A percentile compares a stretch with the other conserved stretches of the same genome.
phyloP scores from a whole-genome alignment of 2,888 invertebrate genomes.

The Allophyes oxyacanthae region DNA sequence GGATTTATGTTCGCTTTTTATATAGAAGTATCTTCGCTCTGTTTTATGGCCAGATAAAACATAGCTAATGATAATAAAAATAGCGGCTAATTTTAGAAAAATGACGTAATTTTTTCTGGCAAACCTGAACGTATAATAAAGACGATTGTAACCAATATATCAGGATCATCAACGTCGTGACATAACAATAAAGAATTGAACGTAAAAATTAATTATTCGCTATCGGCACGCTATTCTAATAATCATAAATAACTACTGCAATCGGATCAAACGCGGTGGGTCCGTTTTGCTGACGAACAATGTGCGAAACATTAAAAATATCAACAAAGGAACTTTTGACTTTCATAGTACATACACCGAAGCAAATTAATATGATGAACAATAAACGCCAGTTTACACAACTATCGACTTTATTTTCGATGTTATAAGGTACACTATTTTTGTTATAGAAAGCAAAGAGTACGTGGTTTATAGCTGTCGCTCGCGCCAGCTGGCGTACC shows the following conservation, averaged over 20 bases:
- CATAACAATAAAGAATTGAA: conserved; percentile 81
- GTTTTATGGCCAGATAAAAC: background rate
- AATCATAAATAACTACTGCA: conserved; percentile 86
- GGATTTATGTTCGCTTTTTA: too few species aligned
- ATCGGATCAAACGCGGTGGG: conserved; percentile 88
- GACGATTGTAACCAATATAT: conserved; percentile 58
- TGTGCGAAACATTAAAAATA: conserved; percentile 90
- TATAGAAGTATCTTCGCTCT: too few species aligned
- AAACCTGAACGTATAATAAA: conserved; percentile 43
- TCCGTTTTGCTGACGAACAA: conserved; percentile 78
- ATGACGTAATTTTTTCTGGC: conserved; percentile 13
- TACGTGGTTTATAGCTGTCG: conserved; percentile 76
- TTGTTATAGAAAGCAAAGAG: conserved; percentile 43
- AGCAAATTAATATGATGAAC: conserved; percentile 59
- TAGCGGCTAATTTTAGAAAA: conserved; percentile 9
- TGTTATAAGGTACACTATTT: conserved; percentile 48
- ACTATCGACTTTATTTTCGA: conserved; percentile 58
- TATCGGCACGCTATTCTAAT: conserved; percentile 86
- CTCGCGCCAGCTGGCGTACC: conserved; percentile 87
- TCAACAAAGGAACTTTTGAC: conserved; percentile 89
- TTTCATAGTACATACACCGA: conserved; percentile 83
- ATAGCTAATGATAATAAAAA: background rate
- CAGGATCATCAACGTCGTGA: conserved; percentile 74
- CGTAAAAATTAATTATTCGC: conserved; percentile 87
- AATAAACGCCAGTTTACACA: conserved; percentile 25